Evolutionary conservation across 2,797 vertebrate species (phyloP), one percentile per base, ranked within the genome.

Genomic region (Psittacula echo): DNA sequence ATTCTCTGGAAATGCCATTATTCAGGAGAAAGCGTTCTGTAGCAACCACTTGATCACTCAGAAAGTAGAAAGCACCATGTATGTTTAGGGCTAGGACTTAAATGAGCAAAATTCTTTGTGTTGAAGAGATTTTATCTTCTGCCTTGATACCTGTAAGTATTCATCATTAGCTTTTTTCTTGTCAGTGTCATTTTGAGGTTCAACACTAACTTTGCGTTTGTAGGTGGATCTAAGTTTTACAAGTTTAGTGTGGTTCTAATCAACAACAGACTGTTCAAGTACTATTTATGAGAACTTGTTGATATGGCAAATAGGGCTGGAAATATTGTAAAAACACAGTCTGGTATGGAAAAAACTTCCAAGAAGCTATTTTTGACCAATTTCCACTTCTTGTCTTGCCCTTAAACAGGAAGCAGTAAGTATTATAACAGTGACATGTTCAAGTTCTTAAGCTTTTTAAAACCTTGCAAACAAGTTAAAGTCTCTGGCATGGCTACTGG

Each of bases 291-390:
- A 91, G 64, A 85, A 89, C 42, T 80, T 93, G 74, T 89, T 97
- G 95, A 92, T 96, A 89, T 32, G 73, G 85, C 93, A 95, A 96
- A 92, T 0, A 5, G 8, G 29, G 41, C 66, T 96, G 95, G 87
- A 96, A 96, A 93, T 95, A 87, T 81, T 93, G 72, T 80, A 86
- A 95, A 96, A 95, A 96, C 66, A 95, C 47, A 70, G 47, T 76
- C 82, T 78, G 54, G 45, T 86, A 72, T 95, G 86, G 90, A 95
- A 97, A 94, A 75, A 76, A 88, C 91, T 96, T 96, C 76, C 93
- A 93, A 94, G 90, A 94, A 91, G 79, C 88, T 96, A 94, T 97
- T 97, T 97, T 96, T 95, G 89, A 91, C 79, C 39, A 84, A 97
- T 96, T 96, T 96, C 95, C 95, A 92, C 91, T 95, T 96, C 96